A percentile compares a stretch with the other conserved stretches of the same genome.
Conservation (phyloP, 2,797 vertebrate genomes). For the Micropoecilia bifurca region DNA sequence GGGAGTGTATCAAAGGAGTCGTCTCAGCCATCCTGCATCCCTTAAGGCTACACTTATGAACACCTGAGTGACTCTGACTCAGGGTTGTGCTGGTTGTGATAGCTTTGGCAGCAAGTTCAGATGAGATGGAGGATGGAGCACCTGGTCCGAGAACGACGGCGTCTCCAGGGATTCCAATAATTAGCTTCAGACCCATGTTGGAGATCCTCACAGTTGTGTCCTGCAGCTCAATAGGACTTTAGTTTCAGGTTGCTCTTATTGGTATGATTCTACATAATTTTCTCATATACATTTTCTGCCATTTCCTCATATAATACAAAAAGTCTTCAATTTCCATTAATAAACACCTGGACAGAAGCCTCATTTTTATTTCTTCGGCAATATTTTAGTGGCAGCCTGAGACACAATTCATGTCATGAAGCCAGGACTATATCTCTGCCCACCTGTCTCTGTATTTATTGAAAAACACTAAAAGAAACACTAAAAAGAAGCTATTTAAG, state of each 20-base stretch:
- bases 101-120: constrained; percentile 54
- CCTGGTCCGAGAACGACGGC: constrained; percentile 53
- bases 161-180: constrained; percentile 59
- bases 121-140: constrained; percentile 63
- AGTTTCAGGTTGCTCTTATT: neutral
- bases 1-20: constrained; percentile 73
- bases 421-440: too few species aligned
- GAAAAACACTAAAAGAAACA: too few species aligned
- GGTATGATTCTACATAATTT: neutral
- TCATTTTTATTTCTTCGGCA: neutral
- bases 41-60: constrained; percentile 71
- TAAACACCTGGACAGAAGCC: neutral
- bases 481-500: neutral
- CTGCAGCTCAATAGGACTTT: constrained; percentile 30
- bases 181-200: constrained; percentile 53
- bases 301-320: neutral
- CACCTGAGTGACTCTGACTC: constrained; percentile 78
- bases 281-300: neutral
- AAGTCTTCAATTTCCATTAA: neutral
- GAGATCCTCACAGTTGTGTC: constrained; percentile 20
- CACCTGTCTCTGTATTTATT: neutral
- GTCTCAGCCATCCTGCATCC: constrained; percentile 48
- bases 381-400: neutral
- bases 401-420: neutral
- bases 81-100: constrained; percentile 51